Conservation (phyloP, 1,140 invertebrate genomes). For the Gryllus bimaculatus region DNA sequence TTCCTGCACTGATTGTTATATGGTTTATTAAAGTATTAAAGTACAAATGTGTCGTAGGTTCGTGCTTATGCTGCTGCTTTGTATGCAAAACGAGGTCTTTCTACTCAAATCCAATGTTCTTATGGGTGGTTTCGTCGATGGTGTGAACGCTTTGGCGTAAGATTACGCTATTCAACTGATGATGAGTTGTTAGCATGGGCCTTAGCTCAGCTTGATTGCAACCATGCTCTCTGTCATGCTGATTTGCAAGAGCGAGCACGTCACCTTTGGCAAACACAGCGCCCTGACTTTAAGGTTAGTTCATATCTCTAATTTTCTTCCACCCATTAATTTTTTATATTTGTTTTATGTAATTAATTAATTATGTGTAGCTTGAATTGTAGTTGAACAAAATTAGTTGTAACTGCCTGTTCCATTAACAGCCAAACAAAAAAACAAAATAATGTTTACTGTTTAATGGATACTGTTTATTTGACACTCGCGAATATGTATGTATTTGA, state of each 20-base stretch:
- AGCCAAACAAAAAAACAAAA: too few species aligned
- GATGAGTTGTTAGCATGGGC: constrained; percentile 24
- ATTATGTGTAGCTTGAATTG: too few species aligned
- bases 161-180: constrained; percentile 23
- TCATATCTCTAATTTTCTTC: neutral
- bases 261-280: neutral
- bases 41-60: neutral
- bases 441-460: too few species aligned
- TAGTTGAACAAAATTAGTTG: too few species aligned
- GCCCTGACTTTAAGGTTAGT: neutral
- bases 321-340: too few species aligned
- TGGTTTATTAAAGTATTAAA: neutral
- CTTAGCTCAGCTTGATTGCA: constrained; percentile 25
- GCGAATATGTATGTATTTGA: too few species aligned
- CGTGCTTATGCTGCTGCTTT: neutral
- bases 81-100: neutral
- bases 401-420: too few species aligned
- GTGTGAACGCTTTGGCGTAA: constrained; percentile 21
- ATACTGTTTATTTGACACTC: too few species aligned
- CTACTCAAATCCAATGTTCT: constrained; percentile 26
- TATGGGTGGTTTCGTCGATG: constrained; percentile 28
- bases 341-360: too few species aligned
- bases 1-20: too few species aligned
- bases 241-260: constrained; percentile 24
- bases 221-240: constrained; percentile 22